Percentiles rank a stretch among this genome's conserved stretches.
These are phyloP conservation scores for Palythoa grandis DNA, from an alignment of 92 coral and sea anemone species.

Conservation along the genomic window DNA sequence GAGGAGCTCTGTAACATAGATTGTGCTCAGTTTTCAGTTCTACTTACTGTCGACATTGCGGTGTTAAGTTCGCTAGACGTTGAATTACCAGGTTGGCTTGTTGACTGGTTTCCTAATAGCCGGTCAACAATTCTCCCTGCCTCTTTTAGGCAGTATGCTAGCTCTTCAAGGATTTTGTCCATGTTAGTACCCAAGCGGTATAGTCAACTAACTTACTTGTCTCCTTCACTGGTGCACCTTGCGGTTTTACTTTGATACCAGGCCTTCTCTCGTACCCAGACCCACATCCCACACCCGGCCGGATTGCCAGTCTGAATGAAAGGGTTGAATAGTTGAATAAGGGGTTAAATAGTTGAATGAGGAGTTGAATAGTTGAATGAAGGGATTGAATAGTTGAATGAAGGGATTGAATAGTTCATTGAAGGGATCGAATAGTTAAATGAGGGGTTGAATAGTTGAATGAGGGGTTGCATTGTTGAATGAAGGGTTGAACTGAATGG, in stretches of 20 bases:
- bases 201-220: conserved; percentile 7
- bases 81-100: conserved; percentile 3
- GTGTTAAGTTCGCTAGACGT: background rate
- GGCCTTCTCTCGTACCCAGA: background rate
- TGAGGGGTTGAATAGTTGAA: no score
- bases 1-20: background rate
- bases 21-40: background rate
- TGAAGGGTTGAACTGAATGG: no score
- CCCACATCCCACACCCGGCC: no score
- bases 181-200: conserved; percentile 5
- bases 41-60: background rate
- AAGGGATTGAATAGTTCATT: no score
- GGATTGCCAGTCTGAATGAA: no score
- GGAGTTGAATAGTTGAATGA: no score
- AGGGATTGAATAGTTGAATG: no score
- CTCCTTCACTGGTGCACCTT: background rate
- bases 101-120: conserved; percentile 19
- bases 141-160: conserved; percentile 16
- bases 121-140: conserved; percentile 11
- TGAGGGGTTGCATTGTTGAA: no score
- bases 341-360: no score
- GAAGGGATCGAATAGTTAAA: no score
- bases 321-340: no score
- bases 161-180: conserved; percentile 12
- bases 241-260: background rate